Evolutionary conservation across 2,113 vertebrate genomes (phyloP), one percentile per base, ranked within the genome.

Genomic region (Neolamprologus sp.): DNA sequence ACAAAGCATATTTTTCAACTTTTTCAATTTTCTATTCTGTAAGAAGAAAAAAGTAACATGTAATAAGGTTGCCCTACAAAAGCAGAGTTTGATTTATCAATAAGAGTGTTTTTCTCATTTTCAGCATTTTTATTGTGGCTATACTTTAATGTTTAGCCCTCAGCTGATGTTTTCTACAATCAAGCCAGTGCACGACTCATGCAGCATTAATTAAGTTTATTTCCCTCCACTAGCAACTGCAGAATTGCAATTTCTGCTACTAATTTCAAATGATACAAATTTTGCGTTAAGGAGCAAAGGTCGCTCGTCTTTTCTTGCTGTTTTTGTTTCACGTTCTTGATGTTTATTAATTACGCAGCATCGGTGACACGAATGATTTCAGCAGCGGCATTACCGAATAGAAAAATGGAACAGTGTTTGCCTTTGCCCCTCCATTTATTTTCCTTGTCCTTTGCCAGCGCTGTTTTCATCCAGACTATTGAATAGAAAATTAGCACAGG

Each of bases 401-500:
- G 45, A 49, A 78, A 31, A 78, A 78, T 40, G 75, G 65, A 84
- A 82, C 37, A 16, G 71, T 35, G 49, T 91, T 84, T 71, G 14
- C 33, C 33, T 31, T 63, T 58, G 33, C 42, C 65, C 21, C 83
- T 86, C 86, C 53, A 81, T 91, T 90, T 85, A 80, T 83, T 79
- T 87, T 33, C 85, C 65, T 40, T 21, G 23, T 88, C 87, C 47
- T 90, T 63, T 82, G 49, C 75, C 40, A 8, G 12, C 73, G 83
- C 85, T 82, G 57, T 84, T 90, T 83, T 73, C 87, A 5, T 60
- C 82, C 81, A 54, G 60, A 82, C 86, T 84, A 65, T 60, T 80
- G 85, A 89, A 88, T 58, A 63, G 85, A 73, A 91, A 92, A 93
- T 92, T 87, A 93, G 86, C 55, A 7, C 71, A 78, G 87, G 80